phyloP scores from a whole-genome alignment of 2,797 vertebrate genomes.

The Phylloscopus collybita region DNA sequence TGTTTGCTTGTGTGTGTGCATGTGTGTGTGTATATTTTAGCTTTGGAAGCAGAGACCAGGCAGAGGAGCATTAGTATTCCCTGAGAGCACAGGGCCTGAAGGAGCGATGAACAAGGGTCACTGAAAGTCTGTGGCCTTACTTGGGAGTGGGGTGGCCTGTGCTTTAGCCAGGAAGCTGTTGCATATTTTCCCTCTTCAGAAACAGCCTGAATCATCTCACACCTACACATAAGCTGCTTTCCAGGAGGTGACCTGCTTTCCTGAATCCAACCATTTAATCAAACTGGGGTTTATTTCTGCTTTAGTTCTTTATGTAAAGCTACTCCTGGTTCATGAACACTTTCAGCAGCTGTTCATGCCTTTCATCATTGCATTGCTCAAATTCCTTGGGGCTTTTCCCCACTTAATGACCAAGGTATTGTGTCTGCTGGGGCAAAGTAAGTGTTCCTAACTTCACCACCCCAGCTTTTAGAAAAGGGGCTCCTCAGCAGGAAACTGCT shows the following conservation, averaged over 20 bases:
- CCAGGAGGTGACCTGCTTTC: constrained; percentile 32
- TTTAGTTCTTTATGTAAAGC: constrained; percentile 2
- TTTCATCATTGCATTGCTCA: constrained; percentile 14
- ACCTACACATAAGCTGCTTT: constrained; percentile 31
- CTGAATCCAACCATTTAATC: constrained; percentile 12
- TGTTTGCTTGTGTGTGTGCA: neutral
- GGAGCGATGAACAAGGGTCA: neutral
- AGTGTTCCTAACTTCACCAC: neutral
- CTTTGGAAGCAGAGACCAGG: neutral
- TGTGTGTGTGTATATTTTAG: neutral
- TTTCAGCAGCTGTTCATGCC: constrained; percentile 38
- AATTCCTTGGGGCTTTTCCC: neutral
- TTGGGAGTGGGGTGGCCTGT: neutral
- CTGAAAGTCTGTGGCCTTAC: neutral
- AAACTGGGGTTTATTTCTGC: neutral
- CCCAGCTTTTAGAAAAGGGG: neutral
- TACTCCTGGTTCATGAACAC: neutral
- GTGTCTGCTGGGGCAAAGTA: neutral
- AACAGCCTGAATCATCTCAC: neutral
- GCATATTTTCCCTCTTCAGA: constrained; percentile 20
- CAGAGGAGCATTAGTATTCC: neutral
- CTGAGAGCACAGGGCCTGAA: neutral
- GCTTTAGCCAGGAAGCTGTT: neutral
- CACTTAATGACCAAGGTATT: neutral
- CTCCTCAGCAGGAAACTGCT: neutral